These are phyloP conservation scores for Cyrtorhinus lividipennis DNA, from an alignment of 1,140 invertebrate genomes.

Conservation along the genomic window DNA sequence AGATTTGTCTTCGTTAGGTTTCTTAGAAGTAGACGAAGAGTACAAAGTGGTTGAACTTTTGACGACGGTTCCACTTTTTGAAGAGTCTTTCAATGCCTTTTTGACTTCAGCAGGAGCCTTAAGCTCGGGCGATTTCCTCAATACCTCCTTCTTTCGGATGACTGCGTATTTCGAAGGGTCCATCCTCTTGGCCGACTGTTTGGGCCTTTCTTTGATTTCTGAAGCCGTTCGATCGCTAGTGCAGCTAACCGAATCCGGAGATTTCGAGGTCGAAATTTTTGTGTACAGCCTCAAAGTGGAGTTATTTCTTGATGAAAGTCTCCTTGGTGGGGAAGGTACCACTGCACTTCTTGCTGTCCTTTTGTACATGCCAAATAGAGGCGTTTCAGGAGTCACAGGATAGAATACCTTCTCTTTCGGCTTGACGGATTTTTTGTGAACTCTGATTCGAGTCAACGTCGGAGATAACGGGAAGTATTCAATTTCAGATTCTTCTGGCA, in stretches of 20 bases:
- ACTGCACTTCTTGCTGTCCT: constrained; percentile 31
- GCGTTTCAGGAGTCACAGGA: constrained; percentile 33
- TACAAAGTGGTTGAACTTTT: constrained; percentile 32
- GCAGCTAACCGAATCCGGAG: not conserved
- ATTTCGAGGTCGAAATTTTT: not conserved
- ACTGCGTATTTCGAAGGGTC: not conserved
- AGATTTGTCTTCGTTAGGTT: constrained; percentile 32
- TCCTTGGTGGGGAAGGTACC: constrained; percentile 46
- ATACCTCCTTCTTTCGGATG: constrained; percentile 14
- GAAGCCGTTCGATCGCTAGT: not conserved
- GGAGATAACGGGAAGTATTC: constrained; percentile 69
- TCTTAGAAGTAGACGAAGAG: constrained; percentile 27
- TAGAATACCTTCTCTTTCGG: constrained; percentile 40
- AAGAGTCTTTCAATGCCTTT: constrained; percentile 36
- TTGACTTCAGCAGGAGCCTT: constrained; percentile 42
- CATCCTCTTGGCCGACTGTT: not conserved
- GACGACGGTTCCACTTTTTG: constrained; percentile 29
- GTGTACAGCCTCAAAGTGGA: constrained; percentile 43
- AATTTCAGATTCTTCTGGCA: constrained; percentile 37
- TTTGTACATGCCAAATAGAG: constrained; percentile 36
- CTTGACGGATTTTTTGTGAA: constrained; percentile 41
- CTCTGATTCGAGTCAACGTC: constrained; percentile 59
- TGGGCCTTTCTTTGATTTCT: constrained; percentile 1
- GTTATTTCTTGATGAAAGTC: constrained; percentile 57
- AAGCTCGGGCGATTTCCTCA: constrained; percentile 37